Evolutionary conservation across 2,113 vertebrate genomes (phyloP), one percentile per base, ranked within the genome.

Genomic region (Synchiropus splendidus): DNA sequence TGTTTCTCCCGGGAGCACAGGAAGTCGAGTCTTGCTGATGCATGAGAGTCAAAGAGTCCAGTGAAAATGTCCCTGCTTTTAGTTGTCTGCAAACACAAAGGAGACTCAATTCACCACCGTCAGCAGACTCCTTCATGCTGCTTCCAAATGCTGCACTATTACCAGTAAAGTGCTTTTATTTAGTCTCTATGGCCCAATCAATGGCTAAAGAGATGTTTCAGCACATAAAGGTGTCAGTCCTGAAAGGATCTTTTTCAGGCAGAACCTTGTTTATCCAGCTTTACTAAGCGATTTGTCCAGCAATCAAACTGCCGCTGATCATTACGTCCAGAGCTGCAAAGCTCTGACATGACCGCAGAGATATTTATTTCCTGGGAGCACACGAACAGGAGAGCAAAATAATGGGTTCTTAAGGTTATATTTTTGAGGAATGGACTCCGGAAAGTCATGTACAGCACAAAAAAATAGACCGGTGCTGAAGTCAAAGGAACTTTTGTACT

Each of bases 101-200:
- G 34, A 12, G 15, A 49, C 12, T 39, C 1, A 51, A 51, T 34
- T 45, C 45, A 47, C 6, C 4, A 15, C 12, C 43, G 46, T 14
- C 33, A 45, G 45, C 35, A 13, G 31, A 51, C 40, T 42, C 42
- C 48, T 53, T 61, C 1, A 21, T 39, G 44, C 18, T 39, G 4
- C 31, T 15, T 34, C 62, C 17, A 40, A 39, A 38, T 39, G 4
- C 18, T 50, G 42, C 18, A 41, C 21, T 33, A 46, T 30, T 31
- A 47, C 49, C 8, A 46, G 33, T 45, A 21, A 65, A 58, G 46
- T 45, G 33, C 14, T 50, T 21, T 35, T 42, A 55, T 63, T 65
- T 44, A 35, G 46, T 52, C 14, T 36, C 36, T 54, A 57, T 53
- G 45, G n/a, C 36, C 10, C 36, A 54, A 51, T 52, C 38, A 52